Conservation (phyloP, 2,113 vertebrate genomes). For the Dunckerocampus dactyliophorus region DNA sequence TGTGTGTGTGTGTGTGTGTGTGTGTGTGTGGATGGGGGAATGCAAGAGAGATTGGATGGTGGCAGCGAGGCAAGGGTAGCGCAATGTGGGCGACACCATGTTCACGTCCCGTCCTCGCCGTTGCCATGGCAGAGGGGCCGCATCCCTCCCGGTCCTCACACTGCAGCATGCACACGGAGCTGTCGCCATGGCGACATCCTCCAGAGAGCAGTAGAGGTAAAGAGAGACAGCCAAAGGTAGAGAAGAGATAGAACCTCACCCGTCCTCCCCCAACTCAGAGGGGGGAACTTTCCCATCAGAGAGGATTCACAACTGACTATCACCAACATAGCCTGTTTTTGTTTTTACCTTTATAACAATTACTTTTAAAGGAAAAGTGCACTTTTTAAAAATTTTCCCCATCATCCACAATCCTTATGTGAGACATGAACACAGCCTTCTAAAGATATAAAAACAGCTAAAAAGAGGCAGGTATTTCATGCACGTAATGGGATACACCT, state of each 20-base stretch:
- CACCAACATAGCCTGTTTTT: no score
- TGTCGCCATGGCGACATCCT: slow-evolving; percentile 78
- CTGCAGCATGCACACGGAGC: slow-evolving; percentile 70
- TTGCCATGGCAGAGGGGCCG: slow-evolving; percentile 72
- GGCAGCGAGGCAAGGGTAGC: not conserved
- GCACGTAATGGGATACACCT: no score
- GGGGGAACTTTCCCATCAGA: no score
- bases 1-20: not conserved
- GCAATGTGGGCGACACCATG: slow-evolving; percentile 38
- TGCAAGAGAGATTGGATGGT: slow-evolving; percentile 27
- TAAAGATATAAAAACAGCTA: no score
- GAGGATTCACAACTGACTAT: no score
- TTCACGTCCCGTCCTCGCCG: slow-evolving; percentile 56
- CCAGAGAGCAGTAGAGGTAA: slow-evolving; percentile 54
- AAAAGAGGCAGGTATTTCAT: no score
- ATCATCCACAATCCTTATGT: no score
- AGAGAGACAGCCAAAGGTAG: slow-evolving; percentile 17
- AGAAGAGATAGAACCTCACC: not conserved
- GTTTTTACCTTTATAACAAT: no score
- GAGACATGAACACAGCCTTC: no score
- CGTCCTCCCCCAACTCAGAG: not conserved
- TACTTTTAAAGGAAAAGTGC: no score
- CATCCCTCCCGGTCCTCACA: slow-evolving; percentile 65
- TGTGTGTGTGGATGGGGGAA: not conserved
- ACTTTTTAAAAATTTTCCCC: no score